These are phyloP conservation scores for Phalacrocorax brasilianus DNA, from an alignment of 2,113 vertebrate genomes.

Conservation along the genomic window DNA sequence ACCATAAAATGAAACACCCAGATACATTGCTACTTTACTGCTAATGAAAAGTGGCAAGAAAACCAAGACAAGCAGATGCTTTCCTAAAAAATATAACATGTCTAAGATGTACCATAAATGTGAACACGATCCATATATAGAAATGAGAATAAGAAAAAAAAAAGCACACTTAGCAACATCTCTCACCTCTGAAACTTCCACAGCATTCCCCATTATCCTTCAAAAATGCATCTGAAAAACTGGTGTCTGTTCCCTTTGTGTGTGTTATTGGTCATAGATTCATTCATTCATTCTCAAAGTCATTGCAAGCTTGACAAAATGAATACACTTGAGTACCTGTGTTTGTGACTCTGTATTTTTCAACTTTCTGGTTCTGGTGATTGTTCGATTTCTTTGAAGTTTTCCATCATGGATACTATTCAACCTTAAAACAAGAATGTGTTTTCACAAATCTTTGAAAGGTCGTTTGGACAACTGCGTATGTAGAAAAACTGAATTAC, in stretches of 20 bases:
- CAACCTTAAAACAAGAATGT: background rate
- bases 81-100: background rate
- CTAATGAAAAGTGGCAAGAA: background rate
- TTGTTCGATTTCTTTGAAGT: background rate
- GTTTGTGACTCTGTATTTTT: background rate
- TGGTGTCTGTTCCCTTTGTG: background rate
- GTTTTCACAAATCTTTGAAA: background rate
- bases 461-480: background rate
- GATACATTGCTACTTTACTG: background rate
- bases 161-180: background rate
- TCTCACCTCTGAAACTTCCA: background rate
- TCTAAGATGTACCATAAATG: background rate
- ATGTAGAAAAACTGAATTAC: background rate
- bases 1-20: background rate
- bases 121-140: background rate
- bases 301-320: background rate
- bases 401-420: background rate
- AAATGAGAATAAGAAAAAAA: background rate
- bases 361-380: background rate
- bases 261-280: background rate
- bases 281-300: background rate
- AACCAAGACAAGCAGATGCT: background rate
- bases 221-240: background rate
- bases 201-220: background rate
- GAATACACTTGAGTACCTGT: background rate